A percentile compares a stretch with the other conserved stretches of the same genome.
Conservation (phyloP, 2,113 vertebrate species). For the Gobio gobio region DNA sequence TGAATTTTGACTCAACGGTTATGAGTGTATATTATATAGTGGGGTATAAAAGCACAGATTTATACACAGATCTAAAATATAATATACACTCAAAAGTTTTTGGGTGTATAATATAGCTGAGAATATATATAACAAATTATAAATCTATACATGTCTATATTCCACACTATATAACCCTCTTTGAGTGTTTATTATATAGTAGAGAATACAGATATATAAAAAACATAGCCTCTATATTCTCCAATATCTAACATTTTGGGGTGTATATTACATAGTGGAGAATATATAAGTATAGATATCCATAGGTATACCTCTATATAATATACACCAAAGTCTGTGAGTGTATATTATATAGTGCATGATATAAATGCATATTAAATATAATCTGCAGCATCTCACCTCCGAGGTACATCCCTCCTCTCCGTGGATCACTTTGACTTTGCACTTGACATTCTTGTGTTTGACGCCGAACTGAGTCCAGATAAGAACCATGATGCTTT, state of each 20-base stretch:
- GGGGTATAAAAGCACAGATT: background rate
- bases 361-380: background rate
- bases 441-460: conserved; percentile 80
- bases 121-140: background rate
- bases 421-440: conserved; percentile 78
- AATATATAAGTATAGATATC: background rate
- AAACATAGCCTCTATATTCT: background rate
- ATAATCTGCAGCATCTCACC: conserved; percentile 63
- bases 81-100: background rate
- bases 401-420: conserved; percentile 76
- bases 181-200: background rate
- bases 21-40: background rate
- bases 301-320: background rate
- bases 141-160: background rate
- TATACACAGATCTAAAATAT: too few species aligned
- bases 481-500: conserved; percentile 77
- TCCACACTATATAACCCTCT: background rate
- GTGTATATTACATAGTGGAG: background rate
- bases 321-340: background rate
- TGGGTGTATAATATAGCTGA: background rate
- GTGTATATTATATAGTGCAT: background rate
- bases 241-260: background rate
- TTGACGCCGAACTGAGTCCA: conserved; percentile 82
- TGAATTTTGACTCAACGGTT: background rate
- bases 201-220: background rate